Conservation (phyloP, 1,140 invertebrate species). For the Rhysida immarginata region DNA sequence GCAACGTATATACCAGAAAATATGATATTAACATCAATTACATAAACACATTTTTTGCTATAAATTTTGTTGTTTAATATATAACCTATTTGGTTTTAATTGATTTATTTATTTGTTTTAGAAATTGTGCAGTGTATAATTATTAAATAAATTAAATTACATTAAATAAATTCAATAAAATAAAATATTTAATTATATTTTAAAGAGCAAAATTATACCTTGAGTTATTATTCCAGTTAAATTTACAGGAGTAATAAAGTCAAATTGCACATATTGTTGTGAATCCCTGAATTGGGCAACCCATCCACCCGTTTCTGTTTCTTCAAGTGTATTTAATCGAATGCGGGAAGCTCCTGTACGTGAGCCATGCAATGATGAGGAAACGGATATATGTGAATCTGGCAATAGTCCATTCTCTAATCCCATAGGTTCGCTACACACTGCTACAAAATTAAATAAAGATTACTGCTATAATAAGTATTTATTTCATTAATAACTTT, state of each 20-base stretch:
- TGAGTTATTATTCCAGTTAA: slow-evolving; percentile 60
- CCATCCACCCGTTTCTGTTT: slow-evolving; percentile 19
- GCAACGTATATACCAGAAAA: no score
- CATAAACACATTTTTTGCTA: no score
- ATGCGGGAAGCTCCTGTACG: slow-evolving; percentile 11
- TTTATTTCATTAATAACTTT: no score
- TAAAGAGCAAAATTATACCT: slow-evolving; percentile 37
- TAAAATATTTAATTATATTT: not conserved
- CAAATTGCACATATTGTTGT: slow-evolving; percentile 39
- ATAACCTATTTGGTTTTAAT: no score
- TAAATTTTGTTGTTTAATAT: no score
- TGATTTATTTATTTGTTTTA: no score
- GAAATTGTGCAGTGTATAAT: no score
- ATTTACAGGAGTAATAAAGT: slow-evolving; percentile 54
- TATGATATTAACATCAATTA: no score
- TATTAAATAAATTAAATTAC: no score
- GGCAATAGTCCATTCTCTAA: slow-evolving; percentile 2
- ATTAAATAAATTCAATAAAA: no score
- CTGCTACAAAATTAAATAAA: not conserved
- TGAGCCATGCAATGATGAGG: slow-evolving; percentile 10
- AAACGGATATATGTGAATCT: slow-evolving; percentile 6
- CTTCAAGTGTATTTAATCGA: slow-evolving; percentile 11
- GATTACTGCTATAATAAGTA: no score
- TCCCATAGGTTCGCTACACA: slow-evolving; percentile 1
- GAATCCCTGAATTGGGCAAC: slow-evolving; percentile 19